Evolutionary conservation across 2,113 vertebrate genomes (phyloP).

Genomic region (Vulpes lagopus): DNA sequence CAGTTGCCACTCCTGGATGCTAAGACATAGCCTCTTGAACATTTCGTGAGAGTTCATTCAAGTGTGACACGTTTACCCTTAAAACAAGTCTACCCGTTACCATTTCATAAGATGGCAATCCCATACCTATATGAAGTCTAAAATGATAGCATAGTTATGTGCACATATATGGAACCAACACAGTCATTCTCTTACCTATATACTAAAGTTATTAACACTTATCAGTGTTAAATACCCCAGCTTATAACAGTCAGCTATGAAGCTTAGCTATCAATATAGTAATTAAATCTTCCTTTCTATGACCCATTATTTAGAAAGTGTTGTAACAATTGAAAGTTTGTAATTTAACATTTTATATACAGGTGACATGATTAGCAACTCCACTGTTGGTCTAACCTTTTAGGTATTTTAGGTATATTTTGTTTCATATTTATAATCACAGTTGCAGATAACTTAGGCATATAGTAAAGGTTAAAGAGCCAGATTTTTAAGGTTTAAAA

Average conservation of each 20-base stretch:
- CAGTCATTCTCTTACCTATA: not conserved
- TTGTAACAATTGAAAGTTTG: conserved; percentile 36
- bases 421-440: conserved; percentile 51
- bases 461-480: conserved; percentile 40
- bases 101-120: not conserved
- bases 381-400: not conserved
- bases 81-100: not conserved
- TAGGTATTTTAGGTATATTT: conserved; percentile 61
- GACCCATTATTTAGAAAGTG: conserved; percentile 37
- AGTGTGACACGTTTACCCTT: not conserved
- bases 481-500: conserved; percentile 54
- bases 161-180: not conserved
- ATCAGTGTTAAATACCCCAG: conserved; percentile 1
- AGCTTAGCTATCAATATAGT: not conserved
- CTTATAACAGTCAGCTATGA: conserved; percentile 42
- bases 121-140: not conserved
- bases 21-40: conserved; percentile 24
- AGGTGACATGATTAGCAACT: conserved; percentile 41
- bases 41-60: conserved; percentile 44
- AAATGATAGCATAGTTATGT: not conserved
- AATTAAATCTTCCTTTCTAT: not conserved
- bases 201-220: conserved; percentile 42
- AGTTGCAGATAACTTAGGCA: conserved; percentile 40
- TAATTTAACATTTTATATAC: conserved; percentile 44
- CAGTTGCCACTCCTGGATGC: not conserved